phyloP scores from a whole-genome alignment of 2,797 vertebrate species.

The Sternotherus odoratus region DNA sequence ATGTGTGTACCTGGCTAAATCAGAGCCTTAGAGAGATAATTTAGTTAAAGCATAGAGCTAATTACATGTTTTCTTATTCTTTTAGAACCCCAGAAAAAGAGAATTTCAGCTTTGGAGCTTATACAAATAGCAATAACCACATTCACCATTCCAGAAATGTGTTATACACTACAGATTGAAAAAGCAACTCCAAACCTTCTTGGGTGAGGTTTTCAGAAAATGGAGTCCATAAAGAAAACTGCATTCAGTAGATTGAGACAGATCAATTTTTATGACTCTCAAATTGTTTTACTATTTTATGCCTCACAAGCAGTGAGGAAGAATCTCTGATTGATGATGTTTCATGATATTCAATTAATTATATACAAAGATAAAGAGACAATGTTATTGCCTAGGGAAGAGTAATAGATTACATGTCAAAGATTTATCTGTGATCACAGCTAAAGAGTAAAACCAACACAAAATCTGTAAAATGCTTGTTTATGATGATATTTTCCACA shows the following conservation, averaged over 20 bases:
- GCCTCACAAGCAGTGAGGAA: slow-evolving; percentile 30
- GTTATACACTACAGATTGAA: background rate
- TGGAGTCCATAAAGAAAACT: slow-evolving; percentile 28
- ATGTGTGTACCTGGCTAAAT: background rate
- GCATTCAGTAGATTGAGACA: slow-evolving; percentile 11
- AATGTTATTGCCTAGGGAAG: slow-evolving; percentile 38
- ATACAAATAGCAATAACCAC: slow-evolving; percentile 12
- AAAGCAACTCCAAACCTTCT: slow-evolving; percentile 9
- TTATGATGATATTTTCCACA: slow-evolving; percentile 7
- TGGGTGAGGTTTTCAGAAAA: slow-evolving; percentile 23
- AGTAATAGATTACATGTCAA: slow-evolving; percentile 39
- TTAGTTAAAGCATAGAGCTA: background rate
- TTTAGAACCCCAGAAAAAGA: background rate
- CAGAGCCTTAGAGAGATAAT: background rate
- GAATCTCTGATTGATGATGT: slow-evolving; percentile 48
- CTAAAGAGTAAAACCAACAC: slow-evolving; percentile 30
- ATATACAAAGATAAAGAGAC: slow-evolving; percentile 46
- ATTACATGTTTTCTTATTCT: background rate
- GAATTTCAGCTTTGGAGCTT: background rate
- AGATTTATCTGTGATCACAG: slow-evolving; percentile 13
- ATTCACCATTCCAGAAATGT: slow-evolving; percentile 34
- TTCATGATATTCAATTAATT: slow-evolving; percentile 65
- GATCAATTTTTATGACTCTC: slow-evolving; percentile 64
- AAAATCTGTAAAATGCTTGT: slow-evolving; percentile 41
- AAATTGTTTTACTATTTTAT: slow-evolving; percentile 55